Base-by-base conservation (phyloP, 2,113 vertebrate genomes). In the Acinonyx jubatus region DNA sequence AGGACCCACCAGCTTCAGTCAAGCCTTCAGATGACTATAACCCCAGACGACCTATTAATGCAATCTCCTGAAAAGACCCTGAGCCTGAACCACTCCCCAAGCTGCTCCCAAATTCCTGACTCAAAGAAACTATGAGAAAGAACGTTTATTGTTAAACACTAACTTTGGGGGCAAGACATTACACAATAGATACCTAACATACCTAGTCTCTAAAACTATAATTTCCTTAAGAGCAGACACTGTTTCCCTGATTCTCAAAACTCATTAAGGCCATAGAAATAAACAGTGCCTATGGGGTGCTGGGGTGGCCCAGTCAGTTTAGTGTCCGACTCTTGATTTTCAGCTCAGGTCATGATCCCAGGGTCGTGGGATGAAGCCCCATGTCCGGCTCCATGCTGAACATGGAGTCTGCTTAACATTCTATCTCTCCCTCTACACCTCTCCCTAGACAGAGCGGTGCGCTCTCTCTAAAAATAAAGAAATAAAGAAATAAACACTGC, bases 201-300 rank as follows among this genome's bases (percentile, higher is more conserved):
- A 90, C 6, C 25, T 31, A 48, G 66, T 90, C 80, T 89, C 41
- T 11, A 38, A 84, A 96, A 81, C 63, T 91, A 0, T 79, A 88
- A 73, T 33, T 9, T 65, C 27, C 38, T 73, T 85, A n/a, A 74
- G 33, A 88, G 52, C 1, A 66, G 6, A 90, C 11, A 91, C 57
- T 74, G 31, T 38, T 82, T 50, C 36, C 36, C 31, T 89, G 31
- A 76, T 45, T 96, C 91, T 89, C 61, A 80, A 92, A 91, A 95
- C 57, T 66, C 52, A 78, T 15, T 52, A 94, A 90, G 9, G 31
- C 38, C 45, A 78, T 31, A 25, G 13, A 73, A 63, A 87, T 80
- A 81, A 80, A 79, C n/a, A 91, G 15, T 68, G 29, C n/a, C 18
- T 61, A 21, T 3, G 21, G 19, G 57, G 19, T 23, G 57, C 18